Evolutionary conservation across 2,888 invertebrate genomes (phyloP), one percentile per base, ranked within the genome.

Genomic region (Sesia bembeciformis): DNA sequence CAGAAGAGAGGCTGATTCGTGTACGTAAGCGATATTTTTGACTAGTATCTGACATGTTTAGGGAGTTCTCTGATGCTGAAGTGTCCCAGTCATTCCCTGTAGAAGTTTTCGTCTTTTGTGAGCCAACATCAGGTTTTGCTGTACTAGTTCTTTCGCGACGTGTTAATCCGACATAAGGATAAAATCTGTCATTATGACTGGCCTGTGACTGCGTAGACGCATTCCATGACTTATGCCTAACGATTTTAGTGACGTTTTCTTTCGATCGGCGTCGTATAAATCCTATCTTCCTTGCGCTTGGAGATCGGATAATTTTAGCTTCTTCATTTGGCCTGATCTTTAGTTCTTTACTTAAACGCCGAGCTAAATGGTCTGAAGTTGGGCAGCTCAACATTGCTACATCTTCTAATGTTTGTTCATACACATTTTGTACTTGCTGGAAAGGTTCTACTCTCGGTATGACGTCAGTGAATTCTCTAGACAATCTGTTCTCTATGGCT

Each of bases 201-300:
- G 74, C 66, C 71, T 81, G 89, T 40, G 86, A 78, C 52, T 83
- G 82, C 4, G 86, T 71, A 1, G 88, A 78, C 5, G 91, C 87
- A 67, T 93, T 93, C 93, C 93, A 93, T 0, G 94, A 93, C 63
- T 92, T 91, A 62, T 92, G 93, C 41, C 93, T 84, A 38, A 90
- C 86, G 40, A 93, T 76, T 76, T 90, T 90, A 3, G 83, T 87
- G 51, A 81, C 76, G 60, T 90, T 87, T 64, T 95, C 95, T 71
- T 92, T 92, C 0, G 95, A 95, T 53, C 94, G 86, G 52, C 95
- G 89, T 67, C 95, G 84, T 62, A 95, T 91, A 5, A 91, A 92
- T 38, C 95, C 95, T 57, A 95, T 96, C 90, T 95, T 95, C 53
- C 95, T 89, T 2, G 95, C 95, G 73, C 95, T 95, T 0, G 95